Percentiles rank a stretch among this genome's conserved stretches.
Conservation (phyloP, 2,113 vertebrate genomes). For the Rhadina sibilatrix region DNA sequence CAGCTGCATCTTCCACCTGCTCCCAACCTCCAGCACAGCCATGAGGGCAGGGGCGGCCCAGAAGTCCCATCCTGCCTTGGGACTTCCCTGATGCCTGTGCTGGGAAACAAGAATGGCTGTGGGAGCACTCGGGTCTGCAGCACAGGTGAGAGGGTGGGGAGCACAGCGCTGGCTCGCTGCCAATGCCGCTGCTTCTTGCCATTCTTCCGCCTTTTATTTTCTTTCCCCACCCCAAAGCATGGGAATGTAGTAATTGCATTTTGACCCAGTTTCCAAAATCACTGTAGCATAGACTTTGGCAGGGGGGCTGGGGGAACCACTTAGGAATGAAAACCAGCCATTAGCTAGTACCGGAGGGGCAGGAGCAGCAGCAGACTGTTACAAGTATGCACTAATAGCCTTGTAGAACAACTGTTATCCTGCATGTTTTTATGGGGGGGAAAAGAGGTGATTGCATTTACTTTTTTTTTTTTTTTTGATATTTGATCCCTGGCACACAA, state of each 20-base stretch:
- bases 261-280: constrained; percentile 45
- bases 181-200: background rate
- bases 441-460: background rate
- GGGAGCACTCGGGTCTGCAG: background rate
- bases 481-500: background rate
- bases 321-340: background rate
- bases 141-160: background rate
- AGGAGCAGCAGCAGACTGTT: background rate
- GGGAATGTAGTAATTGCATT: constrained; percentile 42
- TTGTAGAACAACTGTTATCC: background rate
- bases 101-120: background rate
- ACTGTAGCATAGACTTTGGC: constrained; percentile 3
- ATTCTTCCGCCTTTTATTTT: constrained; percentile 18
- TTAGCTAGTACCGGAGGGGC: background rate
- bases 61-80: background rate
- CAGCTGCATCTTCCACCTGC: too few species aligned
- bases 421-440: background rate
- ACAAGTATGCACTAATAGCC: background rate
- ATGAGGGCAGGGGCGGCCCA: background rate
- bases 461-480: background rate
- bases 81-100: background rate
- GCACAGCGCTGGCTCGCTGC: background rate
- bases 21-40: background rate
- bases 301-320: background rate
- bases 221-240: constrained; percentile 13